Percentiles rank a stretch among this genome's conserved stretches.
Conservation (phyloP, 2,888 invertebrate species). For the Esperia sulphurella region DNA sequence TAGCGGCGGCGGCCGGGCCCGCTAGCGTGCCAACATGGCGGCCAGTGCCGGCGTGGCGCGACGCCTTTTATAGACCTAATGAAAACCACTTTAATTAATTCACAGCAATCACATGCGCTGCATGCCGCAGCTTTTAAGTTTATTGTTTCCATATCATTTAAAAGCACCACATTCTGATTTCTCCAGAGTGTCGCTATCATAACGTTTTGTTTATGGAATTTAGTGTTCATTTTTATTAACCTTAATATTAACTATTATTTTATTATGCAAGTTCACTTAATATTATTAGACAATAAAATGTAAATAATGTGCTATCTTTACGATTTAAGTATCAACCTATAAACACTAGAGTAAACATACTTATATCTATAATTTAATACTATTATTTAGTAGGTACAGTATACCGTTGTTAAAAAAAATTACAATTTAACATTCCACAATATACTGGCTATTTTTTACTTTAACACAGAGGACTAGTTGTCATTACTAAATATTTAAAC, state of each 20-base stretch:
- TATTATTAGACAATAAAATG: constrained; percentile 33
- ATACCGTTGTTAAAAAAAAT: too few relatives aligned
- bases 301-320: constrained; percentile 12
- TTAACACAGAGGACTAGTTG: too few relatives aligned
- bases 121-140: constrained; percentile 70
- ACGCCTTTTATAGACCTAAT: constrained; percentile 63
- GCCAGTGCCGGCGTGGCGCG: constrained; percentile 17
- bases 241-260: constrained; percentile 49
- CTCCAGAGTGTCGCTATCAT: constrained; percentile 71
- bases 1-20: constrained; percentile 22
- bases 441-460: too few relatives aligned
- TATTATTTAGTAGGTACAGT: too few relatives aligned
- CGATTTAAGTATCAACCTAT: background rate
- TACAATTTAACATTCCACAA: too few relatives aligned
- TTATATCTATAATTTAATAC: too few relatives aligned
- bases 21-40: constrained; percentile 32
- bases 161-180: constrained; percentile 71
- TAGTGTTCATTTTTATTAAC: constrained; percentile 43
- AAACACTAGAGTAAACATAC: background rate
- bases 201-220: constrained; percentile 59
- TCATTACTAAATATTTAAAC: too few relatives aligned
- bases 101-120: constrained; percentile 72
- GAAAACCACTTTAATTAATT: constrained; percentile 78
- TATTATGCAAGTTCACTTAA: constrained; percentile 61
- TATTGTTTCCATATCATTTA: constrained; percentile 75